phyloP scores from a whole-genome alignment of 2,888 invertebrate species.

The Aspidiotus rigidus region DNA sequence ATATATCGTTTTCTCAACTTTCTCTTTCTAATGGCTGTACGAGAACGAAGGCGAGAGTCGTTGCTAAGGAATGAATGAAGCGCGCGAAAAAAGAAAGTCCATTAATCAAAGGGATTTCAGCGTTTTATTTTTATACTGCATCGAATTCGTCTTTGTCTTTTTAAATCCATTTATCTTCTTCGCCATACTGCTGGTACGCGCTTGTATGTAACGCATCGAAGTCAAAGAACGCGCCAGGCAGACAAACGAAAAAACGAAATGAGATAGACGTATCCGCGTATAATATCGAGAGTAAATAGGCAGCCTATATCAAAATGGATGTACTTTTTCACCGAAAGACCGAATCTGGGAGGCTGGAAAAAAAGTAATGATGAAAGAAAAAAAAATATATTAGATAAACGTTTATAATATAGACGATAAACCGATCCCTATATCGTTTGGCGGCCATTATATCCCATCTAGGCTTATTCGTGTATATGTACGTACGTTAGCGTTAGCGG shows the following conservation, averaged over 20 bases:
- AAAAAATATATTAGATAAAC: background rate
- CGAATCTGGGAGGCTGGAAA: too few relatives aligned
- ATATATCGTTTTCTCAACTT: too few relatives aligned
- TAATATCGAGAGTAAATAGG: background rate
- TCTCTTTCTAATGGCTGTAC: too few relatives aligned
- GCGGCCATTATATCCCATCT: too few relatives aligned
- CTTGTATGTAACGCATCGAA: background rate
- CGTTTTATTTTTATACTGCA: slow-evolving; percentile 16
- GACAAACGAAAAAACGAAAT: too few relatives aligned
- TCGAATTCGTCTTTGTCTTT: slow-evolving; percentile 18
- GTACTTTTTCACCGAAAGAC: background rate
- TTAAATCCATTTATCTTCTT: slow-evolving; percentile 15
- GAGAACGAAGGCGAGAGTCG: too few relatives aligned
- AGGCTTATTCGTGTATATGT: too few relatives aligned
- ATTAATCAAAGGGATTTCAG: slow-evolving; percentile 12
- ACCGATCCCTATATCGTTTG: background rate
- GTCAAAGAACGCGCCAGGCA: too few relatives aligned
- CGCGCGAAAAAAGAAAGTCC: slow-evolving; percentile 5
- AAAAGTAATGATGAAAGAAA: too few relatives aligned
- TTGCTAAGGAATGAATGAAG: background rate
- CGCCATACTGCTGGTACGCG: background rate
- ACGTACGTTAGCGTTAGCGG: too few relatives aligned
- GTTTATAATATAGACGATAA: slow-evolving; percentile 1
- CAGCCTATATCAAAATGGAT: background rate
- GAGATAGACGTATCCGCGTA: background rate